Evolutionary conservation across 2,113 vertebrate species (phyloP).

Genomic region (Columba livia): DNA sequence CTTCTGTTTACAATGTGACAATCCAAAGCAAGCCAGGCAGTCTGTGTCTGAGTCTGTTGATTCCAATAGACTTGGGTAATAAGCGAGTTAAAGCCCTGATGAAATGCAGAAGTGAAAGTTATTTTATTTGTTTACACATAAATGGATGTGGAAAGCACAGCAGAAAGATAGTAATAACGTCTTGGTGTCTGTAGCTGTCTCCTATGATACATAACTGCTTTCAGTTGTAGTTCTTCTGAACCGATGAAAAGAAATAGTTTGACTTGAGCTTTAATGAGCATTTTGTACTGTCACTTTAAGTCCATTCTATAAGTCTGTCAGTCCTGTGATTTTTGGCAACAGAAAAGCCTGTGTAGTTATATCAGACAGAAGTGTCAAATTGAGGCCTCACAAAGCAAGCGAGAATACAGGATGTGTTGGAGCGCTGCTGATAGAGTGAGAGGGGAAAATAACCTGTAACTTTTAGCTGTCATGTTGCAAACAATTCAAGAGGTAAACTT

Average conservation of each 20-base stretch:
- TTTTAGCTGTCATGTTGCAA: background rate
- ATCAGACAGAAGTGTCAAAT: background rate
- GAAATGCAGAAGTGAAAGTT: constrained; percentile 29
- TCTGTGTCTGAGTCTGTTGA: background rate
- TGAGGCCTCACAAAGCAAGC: background rate
- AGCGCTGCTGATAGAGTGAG: background rate
- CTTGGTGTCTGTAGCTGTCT: constrained; percentile 8
- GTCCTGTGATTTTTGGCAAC: background rate
- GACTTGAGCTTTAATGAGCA: background rate
- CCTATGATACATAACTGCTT: background rate
- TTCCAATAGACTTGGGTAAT: background rate
- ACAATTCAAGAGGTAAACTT: background rate
- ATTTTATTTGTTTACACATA: constrained; percentile 9
- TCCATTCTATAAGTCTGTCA: background rate
- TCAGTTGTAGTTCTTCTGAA: background rate
- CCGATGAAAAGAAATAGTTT: background rate
- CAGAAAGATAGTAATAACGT: background rate
- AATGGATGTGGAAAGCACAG: constrained; percentile 6
- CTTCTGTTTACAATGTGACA: constrained; percentile 25
- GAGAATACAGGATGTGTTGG: background rate
- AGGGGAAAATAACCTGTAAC: background rate
- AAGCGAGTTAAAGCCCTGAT: constrained; percentile 11
- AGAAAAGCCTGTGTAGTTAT: background rate
- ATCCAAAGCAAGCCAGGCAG: constrained; percentile 9
- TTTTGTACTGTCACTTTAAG: constrained; percentile 13